Base-by-base conservation (phyloP, 2,888 invertebrate genomes). In the Elmis aenea region DNA sequence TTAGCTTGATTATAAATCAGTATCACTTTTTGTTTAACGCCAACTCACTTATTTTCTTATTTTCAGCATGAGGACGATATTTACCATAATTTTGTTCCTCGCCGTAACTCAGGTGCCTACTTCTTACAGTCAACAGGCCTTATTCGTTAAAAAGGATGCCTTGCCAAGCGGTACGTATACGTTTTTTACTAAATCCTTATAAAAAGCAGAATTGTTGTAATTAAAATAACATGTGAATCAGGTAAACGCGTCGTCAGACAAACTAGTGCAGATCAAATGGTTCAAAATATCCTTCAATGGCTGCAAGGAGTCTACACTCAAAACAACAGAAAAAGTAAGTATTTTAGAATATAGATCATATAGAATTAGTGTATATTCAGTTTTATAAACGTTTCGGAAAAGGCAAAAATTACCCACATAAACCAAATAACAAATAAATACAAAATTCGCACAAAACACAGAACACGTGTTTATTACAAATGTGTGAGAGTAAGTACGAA, bases 251-350 rank as follows among this genome's bases (percentile, higher is more conserved):
- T 69, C 26, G 66, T 65, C 32, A 68, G 72, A 58, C 74, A 73
- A 52, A 69, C 71, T 13, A 76, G 74, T 47, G 76, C 79, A 31
- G 84, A 84, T 58, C 77, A 81, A 60, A 83, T 83, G 78, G 83
- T 84, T 35, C 76, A 78, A 62, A 81, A 83, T 59, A 77, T 85
- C 49, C 74, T 85, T 38, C 79, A 81, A 49, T 85, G 84, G 84
- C 75, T 85, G 45, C 83, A 84, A 62, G 80, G 79, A 48, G 75
- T 81, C 40, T 82, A 83, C 59, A 73, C 76, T 47, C 77, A 81
- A 57, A 73, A 72, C 45, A 68, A 67, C 43, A 63, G 74, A 56
- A 73, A 67, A 67, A 70, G 75, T 75, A 69, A 50, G 70, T 38
- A 27, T 23, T 26, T 9, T 22, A 30, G 13, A 30, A 9, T 13